A percentile compares a stretch with the other conserved stretches of the same genome.
These are phyloP conservation scores for Microcaecilia unicolor DNA, from an alignment of 2,797 vertebrate species.

Conservation along the genomic window DNA sequence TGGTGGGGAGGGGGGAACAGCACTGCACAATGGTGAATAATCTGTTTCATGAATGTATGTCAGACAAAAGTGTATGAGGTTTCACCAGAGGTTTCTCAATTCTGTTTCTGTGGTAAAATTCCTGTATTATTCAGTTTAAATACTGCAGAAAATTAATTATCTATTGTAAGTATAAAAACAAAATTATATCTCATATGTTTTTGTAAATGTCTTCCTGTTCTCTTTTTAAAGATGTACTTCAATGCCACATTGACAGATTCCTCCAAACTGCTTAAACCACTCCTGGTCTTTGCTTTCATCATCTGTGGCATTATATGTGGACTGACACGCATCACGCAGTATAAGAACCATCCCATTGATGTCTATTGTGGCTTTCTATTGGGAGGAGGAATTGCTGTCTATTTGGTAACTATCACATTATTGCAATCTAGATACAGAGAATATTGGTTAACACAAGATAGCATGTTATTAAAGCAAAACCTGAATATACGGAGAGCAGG, in stretches of 20 bases:
- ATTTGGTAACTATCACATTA: slow-evolving; percentile 69
- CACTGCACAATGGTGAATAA: no score
- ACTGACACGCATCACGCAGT: slow-evolving; percentile 89
- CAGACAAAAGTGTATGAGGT: no score
- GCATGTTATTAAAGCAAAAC: not conserved
- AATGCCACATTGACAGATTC: slow-evolving; percentile 94
- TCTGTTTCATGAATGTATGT: no score
- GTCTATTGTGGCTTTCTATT: slow-evolving; percentile 94
- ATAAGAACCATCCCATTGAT: slow-evolving; percentile 92
- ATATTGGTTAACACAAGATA: not conserved
- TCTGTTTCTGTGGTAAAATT: no score
- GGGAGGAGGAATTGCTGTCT: slow-evolving; percentile 86
- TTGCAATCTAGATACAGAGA: slow-evolving; percentile 3
- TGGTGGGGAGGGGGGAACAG: no score
- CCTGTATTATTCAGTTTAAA: no score
- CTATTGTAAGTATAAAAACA: no score
- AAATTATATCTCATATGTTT: not conserved
- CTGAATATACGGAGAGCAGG: no score
- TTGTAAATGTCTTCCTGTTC: slow-evolving; percentile 5
- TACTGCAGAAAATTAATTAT: no score
- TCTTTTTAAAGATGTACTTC: slow-evolving; percentile 87
- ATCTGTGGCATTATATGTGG: slow-evolving; percentile 95
- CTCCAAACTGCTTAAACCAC: slow-evolving; percentile 91
- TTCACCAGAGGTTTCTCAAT: no score
- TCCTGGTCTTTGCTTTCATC: slow-evolving; percentile 91